Evolutionary conservation across 2,888 invertebrate species (phyloP).

Genomic region (Pelosia muscerda): DNA sequence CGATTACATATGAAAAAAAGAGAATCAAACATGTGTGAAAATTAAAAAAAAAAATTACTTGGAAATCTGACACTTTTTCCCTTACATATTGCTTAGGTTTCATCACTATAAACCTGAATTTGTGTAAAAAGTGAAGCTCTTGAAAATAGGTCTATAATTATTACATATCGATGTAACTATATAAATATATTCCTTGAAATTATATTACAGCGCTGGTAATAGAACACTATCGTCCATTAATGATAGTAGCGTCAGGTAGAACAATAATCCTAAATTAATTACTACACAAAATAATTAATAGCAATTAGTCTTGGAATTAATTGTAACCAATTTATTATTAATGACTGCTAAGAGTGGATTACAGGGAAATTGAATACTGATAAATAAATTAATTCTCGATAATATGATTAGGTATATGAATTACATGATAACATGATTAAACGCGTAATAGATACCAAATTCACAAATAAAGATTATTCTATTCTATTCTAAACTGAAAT

Average conservation of each 20-base stretch:
- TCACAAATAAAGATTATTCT: no score
- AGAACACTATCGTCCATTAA: conserved; percentile 6
- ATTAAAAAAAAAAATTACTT: no score
- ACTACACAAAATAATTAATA: neutral
- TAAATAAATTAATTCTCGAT: neutral
- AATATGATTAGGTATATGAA: neutral
- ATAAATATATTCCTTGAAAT: neutral
- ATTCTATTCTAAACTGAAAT: no score
- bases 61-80: no score
- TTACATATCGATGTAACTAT: neutral
- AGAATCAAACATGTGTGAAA: no score
- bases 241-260: conserved; percentile 20
- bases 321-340: neutral
- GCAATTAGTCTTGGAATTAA: conserved; percentile 2
- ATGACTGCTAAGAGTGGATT: conserved; percentile 5
- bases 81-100: no score
- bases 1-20: no score
- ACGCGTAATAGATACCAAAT: no score
- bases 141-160: neutral
- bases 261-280: conserved; percentile 11
- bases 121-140: neutral
- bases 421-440: neutral
- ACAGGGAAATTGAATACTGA: neutral
- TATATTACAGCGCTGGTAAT: neutral
- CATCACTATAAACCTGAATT: no score